Evolutionary conservation across 2,113 vertebrate species (phyloP), one percentile per base, ranked within the genome.

Genomic region (Aviceda subcristata): DNA sequence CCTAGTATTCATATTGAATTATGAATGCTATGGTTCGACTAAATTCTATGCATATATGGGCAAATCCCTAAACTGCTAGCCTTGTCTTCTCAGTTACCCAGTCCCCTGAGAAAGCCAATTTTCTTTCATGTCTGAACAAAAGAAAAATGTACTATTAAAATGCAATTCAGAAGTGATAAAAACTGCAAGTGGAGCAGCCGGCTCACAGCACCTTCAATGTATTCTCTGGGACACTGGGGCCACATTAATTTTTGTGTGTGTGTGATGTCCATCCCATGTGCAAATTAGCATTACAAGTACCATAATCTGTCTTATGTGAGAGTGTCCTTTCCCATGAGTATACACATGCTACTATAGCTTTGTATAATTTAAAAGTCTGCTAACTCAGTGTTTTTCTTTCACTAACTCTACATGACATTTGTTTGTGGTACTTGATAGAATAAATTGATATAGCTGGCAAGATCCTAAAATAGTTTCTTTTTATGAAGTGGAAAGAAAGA

Each of bases 121-220:
- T 98, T 98, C 98, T 97, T 98, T 98, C 98, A 97, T 97, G 97
- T 98, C 97, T 95, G 97, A 98, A 98, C 98, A 97, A 97, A 98
- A 98, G 98, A 98, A 98, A 99, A 99, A 97, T 98, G 97, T 98
- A 98, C 98, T 98, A 98, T 98, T 98, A 98, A 98, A 98, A 99
- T 98, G 97, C 98, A 98, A 98, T 98, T 98, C 98, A 92, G 96
- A 98, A 98, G 98, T 98, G 98, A 98, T 98, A 98, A 98, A 98
- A 98, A 97, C 97, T 97, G 97, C 97, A 97, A 98, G 96, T 95
- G 96, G 96, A 98, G 97, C 98, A 99, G 98, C 98, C 96, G 81
- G 97, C 97, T 98, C 98, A 80, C 95, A 97, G 97, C 94, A 98
- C 97, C 97, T 97, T 97, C 97, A 46, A 96, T 98, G 97, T 98